Base-by-base conservation (phyloP, 2,113 vertebrate species). In the Gambusia affinis region DNA sequence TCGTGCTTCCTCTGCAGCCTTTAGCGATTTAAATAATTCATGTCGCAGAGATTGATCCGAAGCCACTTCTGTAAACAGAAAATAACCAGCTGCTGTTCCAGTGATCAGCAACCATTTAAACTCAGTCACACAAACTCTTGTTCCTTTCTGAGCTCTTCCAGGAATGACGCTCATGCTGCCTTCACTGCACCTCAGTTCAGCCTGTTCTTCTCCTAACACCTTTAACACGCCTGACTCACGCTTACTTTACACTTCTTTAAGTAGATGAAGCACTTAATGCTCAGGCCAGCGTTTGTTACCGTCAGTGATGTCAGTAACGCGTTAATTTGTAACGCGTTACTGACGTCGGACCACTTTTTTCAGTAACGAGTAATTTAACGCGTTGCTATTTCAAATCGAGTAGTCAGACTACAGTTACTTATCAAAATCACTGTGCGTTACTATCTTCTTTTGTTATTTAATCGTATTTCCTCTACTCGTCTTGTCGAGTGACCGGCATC, bases 1-100 rank as follows among this genome's bases (percentile, higher is more conserved):
- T 72, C 24, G 1, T 70, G 76, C 57, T 77, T 77, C 67, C 64
- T 81, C 27, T 67, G 35, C 12, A n/a, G 51, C 51, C 22, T 39
- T 42, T 75, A 0, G 39, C 1, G 14, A 4, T 47, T 47, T 47
- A 17, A 47, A 0, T 35, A 69, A 19, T 67, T 73, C 27, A 33
- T 29, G 0, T 28, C 42, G 17, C 30, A 51, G 22, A 47, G 2
- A 24, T 11, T 35, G 14, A 31, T 64, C 10, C 27, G 19, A 17
- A 35, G 35, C 37, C 28, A 7, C 44, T 47, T 17, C 35, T 19
- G 5, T 47, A 47, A 19, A 6, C 39, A 19, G 44, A 47, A 47
- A 47, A 47, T 19, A 47, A 47, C 15, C 44, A 47, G 37, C 64
- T n/a, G 5, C 8, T n/a, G 10, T n/a, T 7, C 24, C 51, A 57